Evolutionary conservation across 1,140 invertebrate genomes (phyloP).

Genomic region (Papilio polyxenes): DNA sequence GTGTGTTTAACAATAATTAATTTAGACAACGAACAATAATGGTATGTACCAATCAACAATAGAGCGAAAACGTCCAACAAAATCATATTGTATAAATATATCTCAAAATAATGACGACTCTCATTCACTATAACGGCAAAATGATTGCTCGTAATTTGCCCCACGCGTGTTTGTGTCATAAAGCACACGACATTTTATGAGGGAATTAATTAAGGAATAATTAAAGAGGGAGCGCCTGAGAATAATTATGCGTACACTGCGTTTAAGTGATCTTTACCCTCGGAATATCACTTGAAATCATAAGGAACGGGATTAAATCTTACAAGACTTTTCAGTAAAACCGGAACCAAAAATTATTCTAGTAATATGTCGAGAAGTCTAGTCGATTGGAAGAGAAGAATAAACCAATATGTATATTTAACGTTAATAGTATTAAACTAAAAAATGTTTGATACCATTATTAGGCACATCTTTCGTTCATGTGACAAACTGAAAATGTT

Average conservation of each 20-base stretch:
- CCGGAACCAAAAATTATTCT: no score
- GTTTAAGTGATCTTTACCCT: slow-evolving; percentile 24
- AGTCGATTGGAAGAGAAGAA: no score
- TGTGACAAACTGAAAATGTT: neutral
- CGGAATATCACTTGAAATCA: neutral
- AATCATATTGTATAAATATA: neutral
- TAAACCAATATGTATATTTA: neutral
- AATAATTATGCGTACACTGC: slow-evolving; percentile 19
- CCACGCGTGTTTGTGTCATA: slow-evolving; percentile 24
- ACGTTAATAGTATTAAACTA: no score
- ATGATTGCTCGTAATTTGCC: slow-evolving; percentile 21
- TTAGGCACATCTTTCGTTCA: neutral
- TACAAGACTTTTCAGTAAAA: neutral
- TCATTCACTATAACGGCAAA: neutral
- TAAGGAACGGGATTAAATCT: neutral
- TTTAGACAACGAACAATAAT: no score
- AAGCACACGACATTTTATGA: slow-evolving; percentile 21
- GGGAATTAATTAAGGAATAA: slow-evolving; percentile 27
- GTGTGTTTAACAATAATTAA: no score
- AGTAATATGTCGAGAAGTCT: no score
- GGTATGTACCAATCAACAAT: no score
- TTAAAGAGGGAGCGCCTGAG: slow-evolving; percentile 15
- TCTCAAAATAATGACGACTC: neutral
- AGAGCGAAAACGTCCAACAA: no score
- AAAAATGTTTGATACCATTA: neutral